These are phyloP conservation scores for Ceratina japonica DNA, from an alignment of 1,140 invertebrate genomes.

Conservation along the genomic window DNA sequence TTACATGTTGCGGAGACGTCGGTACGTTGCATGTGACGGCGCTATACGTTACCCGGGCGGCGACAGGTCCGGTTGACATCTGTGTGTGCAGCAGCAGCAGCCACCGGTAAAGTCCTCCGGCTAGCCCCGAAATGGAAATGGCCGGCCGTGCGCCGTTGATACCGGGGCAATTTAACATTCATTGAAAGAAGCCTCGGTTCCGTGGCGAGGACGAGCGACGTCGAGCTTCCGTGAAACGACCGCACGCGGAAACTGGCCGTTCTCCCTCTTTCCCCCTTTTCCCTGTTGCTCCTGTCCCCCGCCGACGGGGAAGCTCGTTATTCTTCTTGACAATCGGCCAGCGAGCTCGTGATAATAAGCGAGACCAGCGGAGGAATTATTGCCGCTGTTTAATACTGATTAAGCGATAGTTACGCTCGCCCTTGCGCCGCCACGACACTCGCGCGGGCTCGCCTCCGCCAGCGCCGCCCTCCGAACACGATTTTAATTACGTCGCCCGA, in stretches of 20 bases:
- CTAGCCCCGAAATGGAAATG: constrained; percentile 49
- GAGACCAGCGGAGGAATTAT: constrained; percentile 26
- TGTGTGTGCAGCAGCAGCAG: constrained; percentile 7
- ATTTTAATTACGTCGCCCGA: too few species aligned
- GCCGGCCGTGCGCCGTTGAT: constrained; percentile 24
- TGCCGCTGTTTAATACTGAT: constrained; percentile 47
- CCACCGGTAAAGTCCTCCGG: constrained; percentile 23
- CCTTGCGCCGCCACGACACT: neutral
- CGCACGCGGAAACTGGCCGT: constrained; percentile 20
- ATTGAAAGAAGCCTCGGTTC: constrained; percentile 49
- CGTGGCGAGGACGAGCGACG: neutral
- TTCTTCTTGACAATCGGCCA: constrained; percentile 41
- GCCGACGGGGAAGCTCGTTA: constrained; percentile 39
- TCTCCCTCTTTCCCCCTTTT: neutral
- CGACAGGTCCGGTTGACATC: constrained; percentile 55
- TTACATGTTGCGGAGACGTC: constrained; percentile 56
- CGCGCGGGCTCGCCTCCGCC: neutral
- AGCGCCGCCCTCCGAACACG: too few species aligned
- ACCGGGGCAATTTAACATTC: constrained; percentile 53
- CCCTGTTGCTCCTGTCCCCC: neutral
- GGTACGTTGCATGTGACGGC: constrained; percentile 52
- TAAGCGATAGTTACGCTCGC: constrained; percentile 39
- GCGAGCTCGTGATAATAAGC: constrained; percentile 34
- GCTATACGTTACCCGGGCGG: constrained; percentile 55
- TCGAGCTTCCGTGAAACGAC: constrained; percentile 32